Conservation (phyloP, 2,888 invertebrate genomes). For the Tridacna gigas region DNA sequence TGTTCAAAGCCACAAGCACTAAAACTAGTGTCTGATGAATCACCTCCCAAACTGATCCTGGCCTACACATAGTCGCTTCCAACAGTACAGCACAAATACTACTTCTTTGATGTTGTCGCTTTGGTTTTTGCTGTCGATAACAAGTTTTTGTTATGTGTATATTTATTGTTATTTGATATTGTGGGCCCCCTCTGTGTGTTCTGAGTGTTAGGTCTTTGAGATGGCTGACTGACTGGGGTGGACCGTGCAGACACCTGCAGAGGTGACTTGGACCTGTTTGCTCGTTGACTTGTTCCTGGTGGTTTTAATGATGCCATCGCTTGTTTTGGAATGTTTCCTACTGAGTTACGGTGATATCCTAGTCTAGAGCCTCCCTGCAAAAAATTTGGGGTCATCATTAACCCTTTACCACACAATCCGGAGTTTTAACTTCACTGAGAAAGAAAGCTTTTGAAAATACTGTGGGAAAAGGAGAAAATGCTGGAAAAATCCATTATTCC, state of each 20-base stretch:
- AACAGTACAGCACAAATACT: background rate
- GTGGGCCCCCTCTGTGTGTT: slow-evolving; percentile 21
- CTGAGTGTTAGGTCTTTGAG: slow-evolving; percentile 22
- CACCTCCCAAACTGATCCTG: background rate
- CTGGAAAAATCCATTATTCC: no score
- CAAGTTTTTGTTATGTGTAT: slow-evolving; percentile 31
- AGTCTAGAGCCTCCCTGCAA: slow-evolving; percentile 7
- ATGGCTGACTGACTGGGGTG: slow-evolving; percentile 21
- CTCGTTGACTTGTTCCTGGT: slow-evolving; percentile 28
- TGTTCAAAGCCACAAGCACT: no score
- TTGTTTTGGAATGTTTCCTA: slow-evolving; percentile 42
- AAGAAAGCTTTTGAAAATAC: no score
- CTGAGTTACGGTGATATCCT: slow-evolving; percentile 26
- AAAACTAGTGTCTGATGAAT: no score
- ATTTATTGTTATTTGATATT: slow-evolving; percentile 33
- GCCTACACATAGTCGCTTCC: background rate
- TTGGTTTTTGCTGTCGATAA: slow-evolving; percentile 22
- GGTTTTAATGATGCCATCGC: slow-evolving; percentile 36
- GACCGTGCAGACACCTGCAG: slow-evolving; percentile 24
- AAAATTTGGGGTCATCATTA: background rate
- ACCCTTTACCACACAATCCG: no score
- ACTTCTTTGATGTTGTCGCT: slow-evolving; percentile 4
- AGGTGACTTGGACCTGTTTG: slow-evolving; percentile 51
- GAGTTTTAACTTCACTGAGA: no score
- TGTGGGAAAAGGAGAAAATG: no score